Conservation (phyloP, 2,113 vertebrate genomes). For the Cichladusa arquata region DNA sequence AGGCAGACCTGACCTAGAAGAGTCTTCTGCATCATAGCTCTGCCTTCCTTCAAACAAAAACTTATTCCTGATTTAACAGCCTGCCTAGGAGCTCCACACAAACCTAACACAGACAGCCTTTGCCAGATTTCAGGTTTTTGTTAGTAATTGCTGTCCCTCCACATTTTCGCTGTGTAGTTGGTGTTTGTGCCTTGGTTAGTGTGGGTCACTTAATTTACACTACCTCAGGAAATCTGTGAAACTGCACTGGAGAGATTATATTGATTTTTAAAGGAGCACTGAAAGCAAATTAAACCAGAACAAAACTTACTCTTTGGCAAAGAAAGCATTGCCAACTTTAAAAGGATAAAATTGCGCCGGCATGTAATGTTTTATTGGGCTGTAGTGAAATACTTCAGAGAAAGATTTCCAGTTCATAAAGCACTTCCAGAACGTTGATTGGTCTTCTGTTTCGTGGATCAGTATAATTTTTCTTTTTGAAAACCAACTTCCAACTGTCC, state of each 20-base stretch:
- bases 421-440: constrained; percentile 9
- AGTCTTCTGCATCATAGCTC: background rate
- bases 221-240: background rate
- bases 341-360: constrained; percentile 40
- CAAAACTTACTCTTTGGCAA: constrained; percentile 43
- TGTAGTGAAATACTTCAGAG: constrained; percentile 34
- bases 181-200: background rate
- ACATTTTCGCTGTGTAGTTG: background rate
- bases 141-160: background rate
- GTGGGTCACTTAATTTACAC: background rate
- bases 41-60: constrained; percentile 6
- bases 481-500: background rate
- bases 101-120: background rate
- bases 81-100: background rate
- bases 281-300: constrained; percentile 52
- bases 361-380: constrained; percentile 30
- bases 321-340: constrained; percentile 52
- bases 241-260: background rate
- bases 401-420: constrained; percentile 68
- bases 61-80: background rate
- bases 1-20: background rate
- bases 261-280: constrained; percentile 6
- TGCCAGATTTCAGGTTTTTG: background rate
- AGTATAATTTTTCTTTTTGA: constrained; percentile 36
- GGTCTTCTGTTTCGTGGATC: background rate